phyloP scores from a whole-genome alignment of 2,797 vertebrate species.

The Crocodylus rhombifer region DNA sequence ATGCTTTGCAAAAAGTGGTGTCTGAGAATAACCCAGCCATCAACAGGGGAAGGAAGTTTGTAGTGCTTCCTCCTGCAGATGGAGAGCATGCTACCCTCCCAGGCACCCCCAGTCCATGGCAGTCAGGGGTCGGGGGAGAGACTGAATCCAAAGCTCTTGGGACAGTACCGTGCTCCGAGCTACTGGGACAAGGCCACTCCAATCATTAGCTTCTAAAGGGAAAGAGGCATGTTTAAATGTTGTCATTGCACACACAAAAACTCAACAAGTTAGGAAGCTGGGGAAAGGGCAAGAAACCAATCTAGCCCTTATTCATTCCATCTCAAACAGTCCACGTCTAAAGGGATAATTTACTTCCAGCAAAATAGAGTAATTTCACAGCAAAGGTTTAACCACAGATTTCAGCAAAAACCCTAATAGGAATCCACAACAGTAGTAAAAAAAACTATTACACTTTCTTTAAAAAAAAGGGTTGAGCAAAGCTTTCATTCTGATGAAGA shows the following conservation, averaged over 20 bases:
- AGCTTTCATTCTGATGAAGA: conserved; percentile 43
- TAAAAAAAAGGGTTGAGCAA: conserved; percentile 42
- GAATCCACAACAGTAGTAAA: conserved; percentile 48
- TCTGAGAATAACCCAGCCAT: not conserved
- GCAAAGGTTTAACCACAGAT: conserved; percentile 62
- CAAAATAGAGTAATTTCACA: conserved; percentile 61
- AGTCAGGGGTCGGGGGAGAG: not conserved
- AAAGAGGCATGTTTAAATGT: not conserved
- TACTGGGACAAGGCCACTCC: not conserved
- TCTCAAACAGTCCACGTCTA: conserved; percentile 16
- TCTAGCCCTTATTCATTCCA: conserved; percentile 10
- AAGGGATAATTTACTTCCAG: conserved; percentile 57
- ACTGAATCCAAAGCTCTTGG: conserved; percentile 1
- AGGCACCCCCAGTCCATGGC: not conserved
- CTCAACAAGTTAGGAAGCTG: not conserved
- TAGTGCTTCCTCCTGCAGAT: not conserved
- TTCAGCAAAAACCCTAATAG: conserved; percentile 59
- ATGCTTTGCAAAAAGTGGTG: not conserved
- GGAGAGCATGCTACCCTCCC: not conserved
- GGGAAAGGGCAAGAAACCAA: conserved; percentile 3
- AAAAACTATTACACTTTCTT: not conserved
- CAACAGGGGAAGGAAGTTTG: too few relatives aligned
- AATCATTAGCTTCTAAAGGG: not conserved
- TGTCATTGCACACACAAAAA: not conserved
- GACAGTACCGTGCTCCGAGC: not conserved